phyloP scores from a whole-genome alignment of 2,113 vertebrate genomes.

The Corythaixoides concolor region DNA sequence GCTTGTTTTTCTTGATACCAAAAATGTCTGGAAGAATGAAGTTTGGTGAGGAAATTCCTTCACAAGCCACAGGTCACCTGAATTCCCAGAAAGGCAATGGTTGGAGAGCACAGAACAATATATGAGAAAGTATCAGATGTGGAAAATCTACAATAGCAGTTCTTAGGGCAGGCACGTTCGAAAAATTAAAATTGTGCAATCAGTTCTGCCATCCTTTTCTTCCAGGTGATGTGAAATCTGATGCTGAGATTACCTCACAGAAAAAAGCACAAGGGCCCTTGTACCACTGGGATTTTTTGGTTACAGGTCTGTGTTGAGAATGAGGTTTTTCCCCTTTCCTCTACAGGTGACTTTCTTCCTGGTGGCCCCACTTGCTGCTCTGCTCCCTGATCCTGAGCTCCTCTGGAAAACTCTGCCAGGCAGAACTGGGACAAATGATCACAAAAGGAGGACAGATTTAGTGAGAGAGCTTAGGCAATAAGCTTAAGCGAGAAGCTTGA shows the following conservation, averaged over 20 bases:
- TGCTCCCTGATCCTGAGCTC: background rate
- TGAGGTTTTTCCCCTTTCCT: background rate
- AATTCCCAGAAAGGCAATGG: background rate
- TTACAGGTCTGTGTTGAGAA: background rate
- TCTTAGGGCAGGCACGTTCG: background rate
- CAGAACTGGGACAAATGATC: background rate
- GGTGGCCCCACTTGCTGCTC: background rate
- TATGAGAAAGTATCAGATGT: background rate
- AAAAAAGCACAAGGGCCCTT: background rate
- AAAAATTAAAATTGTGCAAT: background rate
- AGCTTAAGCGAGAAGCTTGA: background rate
- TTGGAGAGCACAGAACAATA: background rate
- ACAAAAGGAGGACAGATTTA: background rate
- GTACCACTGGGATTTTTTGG: background rate
- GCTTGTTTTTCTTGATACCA: slow-evolving; percentile 51
- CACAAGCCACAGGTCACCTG: slow-evolving; percentile 28
- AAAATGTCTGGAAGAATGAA: slow-evolving; percentile 30
- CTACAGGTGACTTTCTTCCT: background rate
- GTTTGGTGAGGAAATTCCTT: slow-evolving; percentile 9
- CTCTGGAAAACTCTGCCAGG: background rate
- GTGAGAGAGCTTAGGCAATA: background rate
- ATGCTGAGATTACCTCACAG: background rate
- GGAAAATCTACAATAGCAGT: background rate
- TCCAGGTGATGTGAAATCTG: background rate
- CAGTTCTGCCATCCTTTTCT: background rate